Evolutionary conservation across 2,888 invertebrate species (phyloP), one percentile per base, ranked within the genome.

Genomic region (Lithosia quadra): DNA sequence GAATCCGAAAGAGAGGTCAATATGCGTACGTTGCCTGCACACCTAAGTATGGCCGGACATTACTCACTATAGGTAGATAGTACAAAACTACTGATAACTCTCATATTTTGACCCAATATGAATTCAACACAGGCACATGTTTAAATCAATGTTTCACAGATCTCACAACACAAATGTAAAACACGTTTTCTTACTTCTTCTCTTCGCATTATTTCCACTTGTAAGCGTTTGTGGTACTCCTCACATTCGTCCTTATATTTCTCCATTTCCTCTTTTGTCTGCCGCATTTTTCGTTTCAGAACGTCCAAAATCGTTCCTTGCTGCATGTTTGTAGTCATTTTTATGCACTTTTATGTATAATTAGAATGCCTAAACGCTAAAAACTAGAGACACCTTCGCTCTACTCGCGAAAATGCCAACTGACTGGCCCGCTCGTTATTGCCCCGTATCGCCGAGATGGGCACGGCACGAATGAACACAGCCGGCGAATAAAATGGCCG

Each of bases 231-330:
- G 95, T 98, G 98, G 93, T 97, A 98, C 95, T 99, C 98, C 95
- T 99, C 99, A 94, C 98, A 98, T 94, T 99, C 98, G 95, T 99
- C 99, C 96, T 98, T 99, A 96, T 98, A 98, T 95, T 98, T 97
- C 95, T 99, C 99, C 97, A 99, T 98, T 96, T 99, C 99, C 95
- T 99, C 99, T 96, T 99, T 99, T 87, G 99, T 98, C 95, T 99
- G 98, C 86, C 99, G 97, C 99, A 99, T 99, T 97, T 99, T 99
- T 97, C 99, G 99, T 97, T 99, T 99, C 90, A 99, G 97, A 90
- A 99, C 98, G 95, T 99, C 99, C 94, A 99, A 96, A 87, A 99
- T 97, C 89, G 98, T 97, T 91, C 98, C 98, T 96, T 98, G 98
- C 94, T 97, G 97, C 96, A 98, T 97, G 95, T 97, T 98, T 92